These are phyloP conservation scores for Psittacula derbiana DNA, from an alignment of 2,797 vertebrate genomes.

Conservation along the genomic window DNA sequence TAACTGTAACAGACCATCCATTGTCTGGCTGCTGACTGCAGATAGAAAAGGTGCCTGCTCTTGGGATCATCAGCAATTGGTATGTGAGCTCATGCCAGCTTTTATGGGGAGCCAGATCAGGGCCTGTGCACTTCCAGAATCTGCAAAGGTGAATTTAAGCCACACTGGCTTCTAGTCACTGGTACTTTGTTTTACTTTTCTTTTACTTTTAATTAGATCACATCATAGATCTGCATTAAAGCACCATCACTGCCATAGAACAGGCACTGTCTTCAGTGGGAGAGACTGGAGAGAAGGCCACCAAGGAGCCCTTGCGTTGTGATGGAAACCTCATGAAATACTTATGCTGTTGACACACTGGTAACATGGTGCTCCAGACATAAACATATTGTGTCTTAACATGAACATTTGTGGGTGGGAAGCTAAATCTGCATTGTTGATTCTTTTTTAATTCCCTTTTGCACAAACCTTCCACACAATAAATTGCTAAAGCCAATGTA, in stretches of 20 bases:
- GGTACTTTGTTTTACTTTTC: no score
- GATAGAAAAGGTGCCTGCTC: neutral
- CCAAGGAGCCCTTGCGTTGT: neutral
- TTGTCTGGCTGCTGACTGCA: neutral
- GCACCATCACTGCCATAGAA: neutral
- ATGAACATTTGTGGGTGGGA: neutral
- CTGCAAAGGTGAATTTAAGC: neutral
- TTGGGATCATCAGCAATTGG: neutral
- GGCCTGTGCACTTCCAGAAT: neutral
- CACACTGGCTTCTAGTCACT: neutral
- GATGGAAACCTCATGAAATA: neutral
- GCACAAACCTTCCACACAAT: neutral
- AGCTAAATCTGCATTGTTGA: neutral
- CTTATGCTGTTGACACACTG: neutral
- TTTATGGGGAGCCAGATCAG: neutral
- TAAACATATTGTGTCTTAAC: neutral
- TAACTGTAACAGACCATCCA: neutral
- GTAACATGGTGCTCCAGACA: neutral
- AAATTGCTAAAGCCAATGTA: constrained; percentile 51
- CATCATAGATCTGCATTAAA: neutral
- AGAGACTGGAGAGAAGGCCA: neutral
- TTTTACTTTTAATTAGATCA: neutral
- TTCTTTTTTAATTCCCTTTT: neutral
- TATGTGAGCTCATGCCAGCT: neutral
- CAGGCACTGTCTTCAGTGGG: neutral